Evolutionary conservation across 2,113 vertebrate genomes (phyloP).

Genomic region (Rissa tridactyla): DNA sequence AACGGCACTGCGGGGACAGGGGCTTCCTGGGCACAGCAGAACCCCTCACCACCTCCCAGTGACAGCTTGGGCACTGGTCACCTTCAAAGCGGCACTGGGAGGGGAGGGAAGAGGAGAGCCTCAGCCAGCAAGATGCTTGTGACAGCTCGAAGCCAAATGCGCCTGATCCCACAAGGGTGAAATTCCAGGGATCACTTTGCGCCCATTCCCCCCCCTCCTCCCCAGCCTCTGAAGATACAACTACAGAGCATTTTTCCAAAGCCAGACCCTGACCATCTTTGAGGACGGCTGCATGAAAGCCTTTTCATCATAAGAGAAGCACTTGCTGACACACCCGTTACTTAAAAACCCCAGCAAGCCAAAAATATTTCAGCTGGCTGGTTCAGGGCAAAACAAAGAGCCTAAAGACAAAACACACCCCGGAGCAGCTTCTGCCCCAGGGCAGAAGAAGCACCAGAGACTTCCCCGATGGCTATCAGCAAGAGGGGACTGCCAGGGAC

Average conservation of each 20-base stretch:
- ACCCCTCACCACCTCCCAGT: accelerated
- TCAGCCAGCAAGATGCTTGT: neutral
- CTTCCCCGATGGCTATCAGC: accelerated
- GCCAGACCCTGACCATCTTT: constrained; percentile 13
- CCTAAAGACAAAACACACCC: neutral
- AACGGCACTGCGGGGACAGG: neutral
- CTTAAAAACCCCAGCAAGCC: constrained; percentile 57
- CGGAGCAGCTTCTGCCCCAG: neutral
- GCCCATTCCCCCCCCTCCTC: neutral
- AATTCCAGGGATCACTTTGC: constrained; percentile 37
- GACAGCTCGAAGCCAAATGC: neutral
- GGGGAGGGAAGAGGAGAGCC: neutral
- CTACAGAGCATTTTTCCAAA: constrained; percentile 29
- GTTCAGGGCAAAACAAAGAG: neutral
- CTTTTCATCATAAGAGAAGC: constrained; percentile 41
- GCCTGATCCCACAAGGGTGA: neutral
- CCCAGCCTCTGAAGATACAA: neutral
- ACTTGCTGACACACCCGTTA: constrained; percentile 54
- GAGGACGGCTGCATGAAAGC: neutral
- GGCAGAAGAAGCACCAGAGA: neutral
- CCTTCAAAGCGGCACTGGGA: neutral
- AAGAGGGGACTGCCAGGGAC: neutral
- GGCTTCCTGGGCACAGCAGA: neutral
- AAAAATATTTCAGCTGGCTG: constrained; percentile 25
- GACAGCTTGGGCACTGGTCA: accelerated